These are phyloP conservation scores for Datnioides undecimradiatus DNA, from an alignment of 2,113 vertebrate genomes.

Conservation along the genomic window DNA sequence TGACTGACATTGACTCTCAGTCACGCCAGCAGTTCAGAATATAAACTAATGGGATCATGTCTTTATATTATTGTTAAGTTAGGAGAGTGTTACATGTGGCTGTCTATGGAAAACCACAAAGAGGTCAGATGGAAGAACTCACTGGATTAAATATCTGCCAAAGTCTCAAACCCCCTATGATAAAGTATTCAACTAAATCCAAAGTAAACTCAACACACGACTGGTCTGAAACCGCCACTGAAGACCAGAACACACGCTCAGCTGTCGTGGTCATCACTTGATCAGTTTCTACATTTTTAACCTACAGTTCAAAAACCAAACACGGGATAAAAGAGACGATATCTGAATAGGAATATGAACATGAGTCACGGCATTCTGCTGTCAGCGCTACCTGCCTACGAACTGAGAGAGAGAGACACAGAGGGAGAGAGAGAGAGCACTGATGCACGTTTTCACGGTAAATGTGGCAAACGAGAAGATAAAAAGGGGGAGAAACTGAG, in stretches of 20 bases:
- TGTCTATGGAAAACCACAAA: not conserved
- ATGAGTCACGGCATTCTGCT: slow-evolving; percentile 45
- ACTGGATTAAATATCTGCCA: not conserved
- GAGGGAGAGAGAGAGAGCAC: not conserved
- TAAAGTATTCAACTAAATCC: not conserved
- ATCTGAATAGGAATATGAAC: slow-evolving; percentile 26
- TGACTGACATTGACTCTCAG: not conserved
- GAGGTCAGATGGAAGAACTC: not conserved
- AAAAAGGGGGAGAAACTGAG: slow-evolving; percentile 23
- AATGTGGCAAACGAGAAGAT: slow-evolving; percentile 15
- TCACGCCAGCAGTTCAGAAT: not conserved
- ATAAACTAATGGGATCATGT: not conserved
- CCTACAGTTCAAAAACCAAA: not conserved
- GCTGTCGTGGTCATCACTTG: not conserved
- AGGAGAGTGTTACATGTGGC: not conserved
- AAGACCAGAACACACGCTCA: not conserved
- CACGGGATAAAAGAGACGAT: not conserved
- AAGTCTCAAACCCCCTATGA: not conserved
- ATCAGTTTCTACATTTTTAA: slow-evolving; percentile 10
- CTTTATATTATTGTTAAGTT: not conserved
- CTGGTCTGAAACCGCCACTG: not conserved
- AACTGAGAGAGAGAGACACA: not conserved
- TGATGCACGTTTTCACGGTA: not conserved
- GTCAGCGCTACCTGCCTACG: slow-evolving; percentile 33
- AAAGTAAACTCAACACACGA: not conserved